A percentile compares a stretch with the other conserved stretches of the same genome.
phyloP scores from a whole-genome alignment of 2,888 invertebrate species.

The Myathropa florea region DNA sequence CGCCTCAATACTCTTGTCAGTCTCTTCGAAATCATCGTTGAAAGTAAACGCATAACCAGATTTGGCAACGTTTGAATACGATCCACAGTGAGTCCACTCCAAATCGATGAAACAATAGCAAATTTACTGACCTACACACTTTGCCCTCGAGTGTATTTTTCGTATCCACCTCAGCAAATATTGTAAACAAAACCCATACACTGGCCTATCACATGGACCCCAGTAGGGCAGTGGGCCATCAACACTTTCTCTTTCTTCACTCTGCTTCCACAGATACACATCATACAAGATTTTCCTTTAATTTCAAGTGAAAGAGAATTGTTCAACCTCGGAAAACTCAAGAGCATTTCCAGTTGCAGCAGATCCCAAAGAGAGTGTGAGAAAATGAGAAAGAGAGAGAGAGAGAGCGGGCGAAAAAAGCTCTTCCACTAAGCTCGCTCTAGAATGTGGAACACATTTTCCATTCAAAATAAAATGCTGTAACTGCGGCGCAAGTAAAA shows the following conservation, averaged over 20 bases:
- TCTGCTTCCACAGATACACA: neutral
- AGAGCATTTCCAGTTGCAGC: constrained; percentile 29
- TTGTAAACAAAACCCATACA: constrained; percentile 61
- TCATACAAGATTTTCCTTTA: neutral
- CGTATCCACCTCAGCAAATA: constrained; percentile 13
- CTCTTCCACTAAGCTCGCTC: constrained; percentile 44
- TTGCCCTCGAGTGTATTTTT: neutral
- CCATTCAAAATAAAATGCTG: constrained; percentile 8
- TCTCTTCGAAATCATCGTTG: no score
- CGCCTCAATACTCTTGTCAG: no score
- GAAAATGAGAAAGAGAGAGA: neutral
- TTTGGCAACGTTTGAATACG: no score
- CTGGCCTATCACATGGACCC: constrained; percentile 6
- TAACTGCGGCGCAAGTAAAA: constrained; percentile 43
- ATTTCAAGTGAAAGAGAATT: constrained; percentile 11
- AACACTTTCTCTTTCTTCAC: constrained; percentile 52
- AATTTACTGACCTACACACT: constrained; percentile 51
- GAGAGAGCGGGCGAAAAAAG: constrained; percentile 28
- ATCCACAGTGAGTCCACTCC: constrained; percentile 3
- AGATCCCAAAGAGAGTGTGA: neutral
- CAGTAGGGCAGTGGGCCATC: constrained; percentile 63
- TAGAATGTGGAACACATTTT: constrained; percentile 56
- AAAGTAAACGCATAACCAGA: no score
- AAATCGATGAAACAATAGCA: constrained; percentile 4
- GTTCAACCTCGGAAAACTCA: neutral